Conservation (phyloP, 2,888 invertebrate species). For the Elysia crispata region DNA sequence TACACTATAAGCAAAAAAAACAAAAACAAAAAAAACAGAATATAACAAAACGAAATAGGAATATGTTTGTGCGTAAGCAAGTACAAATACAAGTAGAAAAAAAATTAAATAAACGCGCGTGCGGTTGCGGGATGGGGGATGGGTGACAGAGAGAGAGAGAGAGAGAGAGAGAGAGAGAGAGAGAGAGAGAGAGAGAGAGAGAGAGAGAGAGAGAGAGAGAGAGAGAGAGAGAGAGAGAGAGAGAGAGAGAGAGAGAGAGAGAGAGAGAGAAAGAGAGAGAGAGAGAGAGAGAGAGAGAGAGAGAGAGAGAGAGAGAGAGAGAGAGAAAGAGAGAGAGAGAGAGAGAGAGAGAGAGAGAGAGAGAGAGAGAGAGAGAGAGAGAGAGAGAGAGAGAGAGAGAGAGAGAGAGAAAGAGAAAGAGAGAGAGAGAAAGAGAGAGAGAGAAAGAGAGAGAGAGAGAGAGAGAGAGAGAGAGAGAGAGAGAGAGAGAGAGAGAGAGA, state of each 20-base stretch:
- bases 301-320: too few relatives aligned
- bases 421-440: too few relatives aligned
- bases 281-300: not conserved
- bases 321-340: too few relatives aligned
- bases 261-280: conserved; percentile 27
- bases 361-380: too few relatives aligned
- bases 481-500: not conserved
- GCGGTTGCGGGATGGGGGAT: not conserved
- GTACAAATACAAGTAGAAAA: too few relatives aligned
- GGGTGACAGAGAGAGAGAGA: not conserved
- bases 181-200: not conserved
- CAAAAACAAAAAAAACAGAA: too few relatives aligned
- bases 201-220: not conserved
- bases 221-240: conserved; percentile 22
- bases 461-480: not conserved
- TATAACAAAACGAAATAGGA: too few relatives aligned
- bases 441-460: not conserved
- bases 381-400: too few relatives aligned
- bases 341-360: too few relatives aligned
- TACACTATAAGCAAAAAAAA: too few relatives aligned
- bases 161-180: not conserved
- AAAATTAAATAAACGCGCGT: not conserved
- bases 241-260: conserved; percentile 29
- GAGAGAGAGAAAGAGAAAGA: too few relatives aligned
- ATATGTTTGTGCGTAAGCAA: too few relatives aligned